phyloP scores from a whole-genome alignment of 1,140 invertebrate species.

The Papilio polyxenes region DNA sequence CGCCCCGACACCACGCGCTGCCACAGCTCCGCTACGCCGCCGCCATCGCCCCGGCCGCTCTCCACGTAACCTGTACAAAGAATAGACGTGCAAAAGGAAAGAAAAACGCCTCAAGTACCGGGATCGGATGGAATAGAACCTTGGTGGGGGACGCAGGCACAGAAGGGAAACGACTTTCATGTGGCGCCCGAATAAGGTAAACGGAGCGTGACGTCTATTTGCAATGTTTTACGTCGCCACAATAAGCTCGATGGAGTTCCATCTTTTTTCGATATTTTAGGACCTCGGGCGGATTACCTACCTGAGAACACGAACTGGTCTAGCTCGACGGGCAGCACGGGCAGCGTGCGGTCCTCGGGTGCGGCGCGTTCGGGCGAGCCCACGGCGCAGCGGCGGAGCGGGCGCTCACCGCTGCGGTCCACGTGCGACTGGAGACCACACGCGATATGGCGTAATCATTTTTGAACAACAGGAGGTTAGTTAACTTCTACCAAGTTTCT shows the following conservation, averaged over 20 bases:
- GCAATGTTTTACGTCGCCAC: background rate
- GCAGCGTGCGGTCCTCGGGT: constrained; percentile 45
- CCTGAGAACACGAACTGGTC: constrained; percentile 57
- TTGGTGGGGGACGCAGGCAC: no score
- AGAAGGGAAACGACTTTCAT: no score
- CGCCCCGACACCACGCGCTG: constrained; percentile 42
- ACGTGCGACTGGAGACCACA: constrained; percentile 45
- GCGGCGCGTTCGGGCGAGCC: constrained; percentile 36
- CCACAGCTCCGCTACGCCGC: constrained; percentile 57
- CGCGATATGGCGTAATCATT: background rate
- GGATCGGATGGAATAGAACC: no score
- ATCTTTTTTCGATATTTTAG: background rate
- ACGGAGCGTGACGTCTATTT: background rate
- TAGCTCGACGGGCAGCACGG: constrained; percentile 57
- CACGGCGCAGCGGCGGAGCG: constrained; percentile 53
- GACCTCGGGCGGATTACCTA: constrained; percentile 35
- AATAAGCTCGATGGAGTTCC: background rate
- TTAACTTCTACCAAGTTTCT: no score
- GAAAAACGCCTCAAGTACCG: no score
- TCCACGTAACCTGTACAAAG: constrained; percentile 51
- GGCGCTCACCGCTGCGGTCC: constrained; percentile 49
- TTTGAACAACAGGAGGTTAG: no score
- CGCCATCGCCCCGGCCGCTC: constrained; percentile 30
- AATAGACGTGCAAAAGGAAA: background rate
- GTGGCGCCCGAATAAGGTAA: no score